Evolutionary conservation across 2,797 vertebrate species (phyloP).

Genomic region (Mormyrops boulengeri): DNA sequence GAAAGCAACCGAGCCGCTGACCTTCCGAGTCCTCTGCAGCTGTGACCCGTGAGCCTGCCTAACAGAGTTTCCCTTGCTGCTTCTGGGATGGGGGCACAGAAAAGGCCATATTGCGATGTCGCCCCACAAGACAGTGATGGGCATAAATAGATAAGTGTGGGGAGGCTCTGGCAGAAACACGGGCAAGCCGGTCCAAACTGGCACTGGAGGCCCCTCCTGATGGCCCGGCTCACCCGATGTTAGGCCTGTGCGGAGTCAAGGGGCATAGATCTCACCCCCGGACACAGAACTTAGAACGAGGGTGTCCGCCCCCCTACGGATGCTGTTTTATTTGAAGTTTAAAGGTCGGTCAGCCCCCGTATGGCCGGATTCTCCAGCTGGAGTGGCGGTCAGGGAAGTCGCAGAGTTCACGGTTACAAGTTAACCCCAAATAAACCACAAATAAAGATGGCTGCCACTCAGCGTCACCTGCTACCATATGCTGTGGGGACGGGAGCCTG

Average conservation of each 20-base stretch:
- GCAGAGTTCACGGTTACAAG: not conserved
- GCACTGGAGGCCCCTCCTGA: constrained; percentile 30
- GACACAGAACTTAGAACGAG: not conserved
- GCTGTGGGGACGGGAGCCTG: not conserved
- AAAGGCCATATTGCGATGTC: constrained; percentile 45
- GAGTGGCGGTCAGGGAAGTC: not conserved
- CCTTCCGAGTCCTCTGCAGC: not conserved
- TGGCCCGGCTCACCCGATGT: not conserved
- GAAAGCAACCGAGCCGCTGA: constrained; percentile 24
- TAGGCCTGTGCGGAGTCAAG: not conserved
- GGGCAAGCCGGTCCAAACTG: constrained; percentile 37
- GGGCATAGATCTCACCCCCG: not conserved
- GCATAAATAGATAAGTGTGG: constrained; percentile 56
- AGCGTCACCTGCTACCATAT: not conserved
- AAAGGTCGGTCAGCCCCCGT: not conserved
- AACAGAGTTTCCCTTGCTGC: not conserved
- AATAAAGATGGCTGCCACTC: not conserved
- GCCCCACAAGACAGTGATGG: constrained; percentile 49
- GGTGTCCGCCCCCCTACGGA: not conserved
- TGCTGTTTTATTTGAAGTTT: not conserved
- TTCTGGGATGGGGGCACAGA: constrained; percentile 33
- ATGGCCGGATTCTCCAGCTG: not conserved
- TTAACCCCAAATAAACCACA: not conserved
- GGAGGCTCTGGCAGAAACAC: constrained; percentile 47
- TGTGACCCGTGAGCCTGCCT: not conserved